Percentiles rank a stretch among this genome's conserved stretches.
Evolutionary conservation across 2,888 invertebrate genomes (phyloP).

Genomic region (Strigamia maritima): DNA sequence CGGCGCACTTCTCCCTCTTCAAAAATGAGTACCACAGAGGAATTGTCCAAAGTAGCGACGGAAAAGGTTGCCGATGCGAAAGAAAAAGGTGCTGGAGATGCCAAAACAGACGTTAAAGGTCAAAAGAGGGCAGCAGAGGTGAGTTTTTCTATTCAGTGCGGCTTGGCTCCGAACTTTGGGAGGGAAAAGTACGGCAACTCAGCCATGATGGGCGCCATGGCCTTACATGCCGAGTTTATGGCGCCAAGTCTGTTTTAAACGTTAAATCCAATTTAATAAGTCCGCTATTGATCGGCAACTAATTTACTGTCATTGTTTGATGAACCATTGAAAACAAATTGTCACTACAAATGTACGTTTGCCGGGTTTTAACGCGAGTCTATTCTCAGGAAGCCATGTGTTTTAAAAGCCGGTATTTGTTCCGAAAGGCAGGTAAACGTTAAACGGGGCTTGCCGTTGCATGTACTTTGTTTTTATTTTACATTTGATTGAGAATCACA

Average conservation of each 20-base stretch:
- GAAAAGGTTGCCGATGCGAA: slow-evolving; percentile 69
- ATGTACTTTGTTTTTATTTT: background rate
- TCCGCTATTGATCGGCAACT: background rate
- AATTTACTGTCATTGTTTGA: background rate
- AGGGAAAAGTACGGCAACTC: slow-evolving; percentile 22
- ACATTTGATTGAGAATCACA: background rate
- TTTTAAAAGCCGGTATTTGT: slow-evolving; percentile 19
- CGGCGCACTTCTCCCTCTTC: slow-evolving; percentile 31
- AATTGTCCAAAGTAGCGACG: slow-evolving; percentile 78
- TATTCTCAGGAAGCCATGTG: slow-evolving; percentile 9
- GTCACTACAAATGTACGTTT: background rate
- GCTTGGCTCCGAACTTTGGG: slow-evolving; percentile 23
- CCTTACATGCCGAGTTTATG: background rate
- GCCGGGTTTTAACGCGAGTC: background rate
- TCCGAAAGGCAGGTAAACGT: background rate
- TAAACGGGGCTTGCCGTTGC: background rate
- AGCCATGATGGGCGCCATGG: slow-evolving; percentile 34
- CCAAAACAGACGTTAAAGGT: slow-evolving; percentile 73
- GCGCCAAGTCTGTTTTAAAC: background rate
- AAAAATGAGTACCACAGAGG: slow-evolving; percentile 75
- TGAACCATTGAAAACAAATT: background rate
- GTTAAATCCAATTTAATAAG: slow-evolving; percentile 2
- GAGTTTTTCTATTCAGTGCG: slow-evolving; percentile 55
- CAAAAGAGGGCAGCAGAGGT: slow-evolving; percentile 85
- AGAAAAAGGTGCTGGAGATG: slow-evolving; percentile 68